Evolutionary conservation across 2,113 vertebrate genomes (phyloP).

Genomic region (Tursiops truncatus): DNA sequence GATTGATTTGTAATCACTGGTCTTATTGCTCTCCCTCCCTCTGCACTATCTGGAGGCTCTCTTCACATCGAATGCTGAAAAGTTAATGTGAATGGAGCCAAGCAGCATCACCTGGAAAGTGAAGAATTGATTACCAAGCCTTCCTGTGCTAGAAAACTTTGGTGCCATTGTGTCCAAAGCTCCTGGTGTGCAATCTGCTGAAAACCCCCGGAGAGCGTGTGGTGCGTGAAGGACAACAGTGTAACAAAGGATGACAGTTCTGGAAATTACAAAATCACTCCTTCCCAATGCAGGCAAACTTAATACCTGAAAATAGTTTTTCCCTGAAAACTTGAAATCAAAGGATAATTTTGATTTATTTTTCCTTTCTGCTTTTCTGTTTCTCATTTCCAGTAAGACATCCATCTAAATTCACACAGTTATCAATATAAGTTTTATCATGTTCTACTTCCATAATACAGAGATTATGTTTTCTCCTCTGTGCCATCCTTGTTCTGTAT

Average conservation of each 20-base stretch:
- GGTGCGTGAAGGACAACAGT: constrained; percentile 47
- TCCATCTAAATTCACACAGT: constrained; percentile 39
- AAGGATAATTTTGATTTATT: constrained; percentile 68
- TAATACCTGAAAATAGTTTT: constrained; percentile 45
- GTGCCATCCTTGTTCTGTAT: background rate
- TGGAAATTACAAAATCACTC: constrained; percentile 80
- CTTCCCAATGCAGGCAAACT: constrained; percentile 32
- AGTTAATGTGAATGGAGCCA: constrained; percentile 51
- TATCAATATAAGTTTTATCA: constrained; percentile 24
- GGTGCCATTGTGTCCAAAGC: constrained; percentile 56
- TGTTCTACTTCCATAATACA: constrained; percentile 29
- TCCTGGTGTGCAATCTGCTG: constrained; percentile 66
- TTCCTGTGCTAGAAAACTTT: constrained; percentile 62
- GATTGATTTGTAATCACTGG: constrained; percentile 75
- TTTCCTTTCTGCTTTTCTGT: constrained; percentile 33
- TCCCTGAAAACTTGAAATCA: constrained; percentile 56
- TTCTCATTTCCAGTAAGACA: constrained; percentile 37
- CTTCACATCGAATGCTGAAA: constrained; percentile 51
- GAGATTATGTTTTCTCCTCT: background rate
- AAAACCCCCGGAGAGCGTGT: constrained; percentile 58
- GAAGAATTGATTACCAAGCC: constrained; percentile 76
- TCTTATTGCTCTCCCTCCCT: constrained; percentile 50
- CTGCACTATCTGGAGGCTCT: constrained; percentile 37
- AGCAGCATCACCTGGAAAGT: constrained; percentile 70
- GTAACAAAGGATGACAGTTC: constrained; percentile 66